phyloP scores from a whole-genome alignment of 2,113 vertebrate species.

The Cebus imitator region DNA sequence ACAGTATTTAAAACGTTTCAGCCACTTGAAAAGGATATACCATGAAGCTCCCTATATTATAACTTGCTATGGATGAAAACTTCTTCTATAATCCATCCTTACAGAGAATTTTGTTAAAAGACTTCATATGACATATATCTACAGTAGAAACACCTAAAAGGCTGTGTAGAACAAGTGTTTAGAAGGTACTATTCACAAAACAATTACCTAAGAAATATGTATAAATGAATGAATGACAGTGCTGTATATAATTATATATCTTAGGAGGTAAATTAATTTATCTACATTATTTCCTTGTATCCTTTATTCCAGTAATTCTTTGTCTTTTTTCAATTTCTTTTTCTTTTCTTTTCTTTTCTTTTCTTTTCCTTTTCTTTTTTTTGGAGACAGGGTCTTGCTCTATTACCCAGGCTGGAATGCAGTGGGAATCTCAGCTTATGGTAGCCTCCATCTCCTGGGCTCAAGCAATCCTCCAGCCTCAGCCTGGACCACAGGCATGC shows the following conservation, averaged over 20 bases:
- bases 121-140: background rate
- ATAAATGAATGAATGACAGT: background rate
- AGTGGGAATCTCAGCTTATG: too few relatives aligned
- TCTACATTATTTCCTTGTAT: constrained; percentile 1
- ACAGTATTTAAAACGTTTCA: background rate
- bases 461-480: too few relatives aligned
- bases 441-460: too few relatives aligned
- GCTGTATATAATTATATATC: background rate
- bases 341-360: too few relatives aligned
- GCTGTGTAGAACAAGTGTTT: background rate
- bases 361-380: too few relatives aligned
- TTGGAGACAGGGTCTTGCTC: too few relatives aligned
- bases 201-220: background rate
- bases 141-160: background rate
- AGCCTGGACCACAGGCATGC: too few relatives aligned
- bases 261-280: background rate
- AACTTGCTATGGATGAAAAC: background rate
- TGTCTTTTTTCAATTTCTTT: too few relatives aligned
- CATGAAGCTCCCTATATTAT: background rate
- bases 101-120: background rate
- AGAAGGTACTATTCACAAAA: background rate
- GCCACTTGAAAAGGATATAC: background rate
- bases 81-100: background rate
- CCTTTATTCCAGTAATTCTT: background rate
- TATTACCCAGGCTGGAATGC: too few relatives aligned